Conservation (phyloP, 2,797 vertebrate genomes). For the Dromococcyx pavoninus region DNA sequence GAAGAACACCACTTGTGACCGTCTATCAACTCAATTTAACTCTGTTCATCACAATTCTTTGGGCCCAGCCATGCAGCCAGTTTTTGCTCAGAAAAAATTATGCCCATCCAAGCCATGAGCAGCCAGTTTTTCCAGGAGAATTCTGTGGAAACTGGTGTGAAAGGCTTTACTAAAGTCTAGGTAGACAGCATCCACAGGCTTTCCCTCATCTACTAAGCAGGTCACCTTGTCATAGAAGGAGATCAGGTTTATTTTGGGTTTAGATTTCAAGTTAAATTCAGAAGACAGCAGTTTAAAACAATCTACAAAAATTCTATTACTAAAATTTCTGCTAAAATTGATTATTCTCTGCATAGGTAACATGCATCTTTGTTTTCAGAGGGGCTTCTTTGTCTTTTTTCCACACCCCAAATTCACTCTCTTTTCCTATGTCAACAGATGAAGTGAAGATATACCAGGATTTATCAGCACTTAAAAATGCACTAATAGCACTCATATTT, state of each 20-base stretch:
- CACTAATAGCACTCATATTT: background rate
- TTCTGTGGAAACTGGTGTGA: too few relatives aligned
- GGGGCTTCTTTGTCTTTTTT: background rate
- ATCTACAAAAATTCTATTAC: background rate
- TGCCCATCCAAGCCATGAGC: too few relatives aligned
- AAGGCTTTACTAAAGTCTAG: too few relatives aligned
- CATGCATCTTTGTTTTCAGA: background rate
- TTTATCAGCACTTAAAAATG: background rate
- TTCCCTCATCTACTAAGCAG: too few relatives aligned
- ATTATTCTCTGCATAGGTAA: background rate
- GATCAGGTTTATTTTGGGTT: background rate
- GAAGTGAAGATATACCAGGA: background rate
- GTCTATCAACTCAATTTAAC: too few relatives aligned
- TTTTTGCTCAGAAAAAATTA: too few relatives aligned
- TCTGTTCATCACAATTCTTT: too few relatives aligned
- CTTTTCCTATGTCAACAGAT: background rate
- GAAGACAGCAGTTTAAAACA: background rate
- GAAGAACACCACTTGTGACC: too few relatives aligned
- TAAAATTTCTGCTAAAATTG: background rate
- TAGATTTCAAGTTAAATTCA: background rate
- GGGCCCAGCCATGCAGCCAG: too few relatives aligned
- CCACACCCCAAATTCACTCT: background rate
- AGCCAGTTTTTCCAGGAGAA: too few relatives aligned
- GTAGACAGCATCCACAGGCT: too few relatives aligned
- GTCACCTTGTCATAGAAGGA: too few relatives aligned